Percentiles rank a stretch among this genome's conserved stretches.
These are phyloP conservation scores for Chymomyza fuscimana DNA, from an alignment of 2,888 invertebrate genomes.

Conservation along the genomic window DNA sequence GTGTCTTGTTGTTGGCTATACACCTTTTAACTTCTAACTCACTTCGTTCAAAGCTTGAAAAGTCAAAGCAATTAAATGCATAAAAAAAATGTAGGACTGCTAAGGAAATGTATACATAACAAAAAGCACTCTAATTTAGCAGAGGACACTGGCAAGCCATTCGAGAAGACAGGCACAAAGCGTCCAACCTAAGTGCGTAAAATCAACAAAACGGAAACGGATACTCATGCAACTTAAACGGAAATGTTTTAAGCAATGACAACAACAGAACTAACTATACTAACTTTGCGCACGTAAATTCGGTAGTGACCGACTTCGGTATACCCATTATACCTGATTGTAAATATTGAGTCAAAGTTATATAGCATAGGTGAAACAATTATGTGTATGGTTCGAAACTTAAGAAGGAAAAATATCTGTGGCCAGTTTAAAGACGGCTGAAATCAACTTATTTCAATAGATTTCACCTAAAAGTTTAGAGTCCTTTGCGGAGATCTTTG, in stretches of 20 bases:
- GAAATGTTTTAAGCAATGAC: conserved; percentile 57
- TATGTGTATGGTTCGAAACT: too few relatives aligned
- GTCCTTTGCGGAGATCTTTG: too few relatives aligned
- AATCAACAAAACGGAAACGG: conserved; percentile 66
- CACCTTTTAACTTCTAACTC: neutral
- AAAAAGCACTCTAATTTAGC: conserved; percentile 48
- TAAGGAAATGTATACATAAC: conserved; percentile 5
- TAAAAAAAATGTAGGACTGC: conserved; percentile 43
- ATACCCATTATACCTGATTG: too few relatives aligned
- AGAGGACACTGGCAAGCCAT: neutral
- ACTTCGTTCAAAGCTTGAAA: conserved; percentile 13
- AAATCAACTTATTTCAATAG: too few relatives aligned
- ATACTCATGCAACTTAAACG: conserved; percentile 65
- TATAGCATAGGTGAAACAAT: too few relatives aligned
- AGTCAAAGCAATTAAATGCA: conserved; percentile 56
- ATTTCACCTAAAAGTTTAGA: too few relatives aligned
- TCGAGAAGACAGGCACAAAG: neutral
- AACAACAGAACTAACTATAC: neutral
- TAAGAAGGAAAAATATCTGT: too few relatives aligned
- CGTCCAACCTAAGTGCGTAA: conserved; percentile 49
- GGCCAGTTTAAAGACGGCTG: too few relatives aligned
- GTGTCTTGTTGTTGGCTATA: conserved; percentile 33
- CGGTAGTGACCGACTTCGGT: too few relatives aligned
- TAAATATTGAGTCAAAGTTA: too few relatives aligned
- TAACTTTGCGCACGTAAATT: neutral